Conservation (phyloP, 2,888 invertebrate species). For the Acronicta leporina region DNA sequence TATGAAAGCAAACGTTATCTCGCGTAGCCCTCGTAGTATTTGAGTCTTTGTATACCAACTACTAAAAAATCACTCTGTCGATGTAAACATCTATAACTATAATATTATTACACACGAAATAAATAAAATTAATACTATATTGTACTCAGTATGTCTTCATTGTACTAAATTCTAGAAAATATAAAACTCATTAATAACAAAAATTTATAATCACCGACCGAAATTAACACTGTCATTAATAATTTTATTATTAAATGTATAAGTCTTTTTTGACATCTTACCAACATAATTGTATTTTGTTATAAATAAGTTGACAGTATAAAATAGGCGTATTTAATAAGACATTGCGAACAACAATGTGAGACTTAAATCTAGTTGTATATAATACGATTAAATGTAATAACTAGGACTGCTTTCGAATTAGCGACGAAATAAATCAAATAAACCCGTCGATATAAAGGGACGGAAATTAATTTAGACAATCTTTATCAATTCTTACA, state of each 20-base stretch:
- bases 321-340: conserved; percentile 59
- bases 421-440: conserved; percentile 56
- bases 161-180: conserved; percentile 58
- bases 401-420: conserved; percentile 78
- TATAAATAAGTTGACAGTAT: conserved; percentile 59
- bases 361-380: conserved; percentile 82
- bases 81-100: too few relatives aligned
- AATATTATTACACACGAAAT: conserved; percentile 76
- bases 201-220: conserved; percentile 57
- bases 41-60: background rate
- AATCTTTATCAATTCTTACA: background rate
- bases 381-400: conserved; percentile 85
- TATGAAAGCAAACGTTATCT: too few relatives aligned
- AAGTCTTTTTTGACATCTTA: conserved; percentile 52
- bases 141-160: conserved; percentile 60
- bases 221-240: conserved; percentile 56
- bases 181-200: conserved; percentile 56
- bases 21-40: too few relatives aligned
- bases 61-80: conserved; percentile 45
- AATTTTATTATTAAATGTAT: conserved; percentile 56
- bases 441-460: conserved; percentile 21
- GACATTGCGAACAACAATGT: conserved; percentile 62
- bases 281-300: conserved; percentile 67
- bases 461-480: conserved; percentile 23
- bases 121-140: conserved; percentile 63